Percentiles rank a stretch among this genome's conserved stretches.
phyloP scores from a whole-genome alignment of 2,797 vertebrate genomes.

The Platalea minor region DNA sequence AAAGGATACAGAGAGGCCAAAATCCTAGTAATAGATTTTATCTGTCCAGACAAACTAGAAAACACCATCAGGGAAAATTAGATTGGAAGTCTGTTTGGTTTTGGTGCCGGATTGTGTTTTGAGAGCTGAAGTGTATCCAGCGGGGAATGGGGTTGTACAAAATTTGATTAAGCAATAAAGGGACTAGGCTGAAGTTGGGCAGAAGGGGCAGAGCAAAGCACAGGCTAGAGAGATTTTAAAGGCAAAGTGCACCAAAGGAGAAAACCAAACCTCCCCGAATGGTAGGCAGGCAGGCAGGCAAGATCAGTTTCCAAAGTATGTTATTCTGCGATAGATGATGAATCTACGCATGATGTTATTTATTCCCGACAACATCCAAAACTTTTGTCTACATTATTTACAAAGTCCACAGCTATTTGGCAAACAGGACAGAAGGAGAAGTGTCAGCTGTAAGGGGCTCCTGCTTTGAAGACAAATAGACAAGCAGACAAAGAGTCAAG shows the following conservation, averaged over 20 bases:
- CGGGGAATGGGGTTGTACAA: not conserved
- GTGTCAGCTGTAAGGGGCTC: conserved; percentile 14
- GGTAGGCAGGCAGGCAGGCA: not conserved
- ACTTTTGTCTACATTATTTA: not conserved
- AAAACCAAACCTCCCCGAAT: not conserved
- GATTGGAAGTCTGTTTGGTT: not conserved
- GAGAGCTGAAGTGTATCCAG: not conserved
- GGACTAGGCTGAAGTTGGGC: not conserved
- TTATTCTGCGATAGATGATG: not conserved
- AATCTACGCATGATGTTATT: not conserved
- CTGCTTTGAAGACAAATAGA: conserved; percentile 44
- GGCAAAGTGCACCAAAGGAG: not conserved
- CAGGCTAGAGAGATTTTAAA: not conserved
- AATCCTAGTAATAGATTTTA: conserved; percentile 2
- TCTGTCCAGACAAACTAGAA: not conserved
- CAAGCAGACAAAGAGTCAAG: conserved; percentile 48
- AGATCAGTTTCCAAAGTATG: not conserved
- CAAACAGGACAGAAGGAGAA: conserved; percentile 19
- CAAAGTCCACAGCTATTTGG: conserved; percentile 41
- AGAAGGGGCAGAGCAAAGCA: not conserved
- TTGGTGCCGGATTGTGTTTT: not conserved
- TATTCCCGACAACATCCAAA: not conserved
- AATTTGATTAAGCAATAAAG: not conserved
- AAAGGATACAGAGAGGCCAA: not conserved
- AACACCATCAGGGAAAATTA: not conserved